Percentiles rank a stretch among this genome's conserved stretches.
These are phyloP conservation scores for Sipunculus nudus DNA, from an alignment of 2,888 invertebrate species.

Conservation along the genomic window DNA sequence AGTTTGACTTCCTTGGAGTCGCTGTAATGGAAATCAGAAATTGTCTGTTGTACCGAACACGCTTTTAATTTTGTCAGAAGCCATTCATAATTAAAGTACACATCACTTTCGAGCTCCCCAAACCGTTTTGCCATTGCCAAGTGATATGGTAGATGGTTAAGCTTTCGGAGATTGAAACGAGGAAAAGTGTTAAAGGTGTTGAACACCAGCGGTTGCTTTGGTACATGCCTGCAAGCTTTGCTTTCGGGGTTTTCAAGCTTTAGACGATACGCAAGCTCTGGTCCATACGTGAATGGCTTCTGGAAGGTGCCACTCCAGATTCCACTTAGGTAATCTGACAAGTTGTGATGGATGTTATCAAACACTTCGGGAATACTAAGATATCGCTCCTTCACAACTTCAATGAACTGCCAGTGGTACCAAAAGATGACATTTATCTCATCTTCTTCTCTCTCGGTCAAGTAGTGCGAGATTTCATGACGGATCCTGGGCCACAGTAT, in stretches of 20 bases:
- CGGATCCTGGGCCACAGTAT: slow-evolving; percentile 18
- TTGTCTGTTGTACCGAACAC: slow-evolving; percentile 17
- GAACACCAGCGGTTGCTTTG: slow-evolving; percentile 33
- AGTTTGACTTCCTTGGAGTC: slow-evolving; percentile 82
- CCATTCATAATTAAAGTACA: slow-evolving; percentile 31
- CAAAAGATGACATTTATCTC: slow-evolving; percentile 28
- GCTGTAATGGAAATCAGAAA: slow-evolving; percentile 31
- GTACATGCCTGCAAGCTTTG: slow-evolving; percentile 31
- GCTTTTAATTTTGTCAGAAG: slow-evolving; percentile 26
- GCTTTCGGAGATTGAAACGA: slow-evolving; percentile 35
- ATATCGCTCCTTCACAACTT: slow-evolving; percentile 29
- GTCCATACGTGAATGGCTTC: slow-evolving; percentile 24
- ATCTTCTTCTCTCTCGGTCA: slow-evolving; percentile 24
- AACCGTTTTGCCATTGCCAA: slow-evolving; percentile 14
- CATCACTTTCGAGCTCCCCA: slow-evolving; percentile 12
- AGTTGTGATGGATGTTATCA: slow-evolving; percentile 25
- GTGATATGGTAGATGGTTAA: slow-evolving; percentile 39
- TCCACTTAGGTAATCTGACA: slow-evolving; percentile 36
- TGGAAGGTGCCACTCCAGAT: slow-evolving; percentile 29
- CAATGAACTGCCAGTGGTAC: slow-evolving; percentile 28
- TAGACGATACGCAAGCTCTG: slow-evolving; percentile 7
- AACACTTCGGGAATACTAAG: slow-evolving; percentile 10
- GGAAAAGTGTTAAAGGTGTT: slow-evolving; percentile 20
- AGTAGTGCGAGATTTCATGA: slow-evolving; percentile 23
- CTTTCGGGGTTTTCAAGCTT: background rate